Percentiles rank a stretch among this genome's conserved stretches.
Conservation (phyloP, 1,140 invertebrate genomes). For the Orussus abietinus region DNA sequence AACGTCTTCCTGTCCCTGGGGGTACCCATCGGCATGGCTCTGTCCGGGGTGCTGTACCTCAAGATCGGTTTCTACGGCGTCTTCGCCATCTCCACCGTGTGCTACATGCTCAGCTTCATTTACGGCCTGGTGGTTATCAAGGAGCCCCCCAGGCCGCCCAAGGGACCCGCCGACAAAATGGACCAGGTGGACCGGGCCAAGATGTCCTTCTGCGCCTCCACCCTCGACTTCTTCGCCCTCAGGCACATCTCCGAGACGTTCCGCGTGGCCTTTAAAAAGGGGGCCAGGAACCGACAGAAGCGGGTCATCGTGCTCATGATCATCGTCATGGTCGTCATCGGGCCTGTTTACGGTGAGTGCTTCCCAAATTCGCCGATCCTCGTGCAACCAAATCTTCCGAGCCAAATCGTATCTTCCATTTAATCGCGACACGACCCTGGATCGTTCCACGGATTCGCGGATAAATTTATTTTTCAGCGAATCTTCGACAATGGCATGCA, state of each 20-base stretch:
- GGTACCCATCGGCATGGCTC: conserved; percentile 72
- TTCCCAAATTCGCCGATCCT: no score
- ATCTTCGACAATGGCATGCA: no score
- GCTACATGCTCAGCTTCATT: conserved; percentile 71
- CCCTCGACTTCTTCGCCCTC: conserved; percentile 67
- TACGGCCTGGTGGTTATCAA: conserved; percentile 67
- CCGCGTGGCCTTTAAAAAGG: conserved; percentile 70
- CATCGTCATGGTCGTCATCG: conserved; percentile 78
- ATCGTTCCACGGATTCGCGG: no score
- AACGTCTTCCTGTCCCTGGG: conserved; percentile 78
- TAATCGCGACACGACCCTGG: no score
- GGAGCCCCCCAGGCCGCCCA: conserved; percentile 49
- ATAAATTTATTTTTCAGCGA: no score
- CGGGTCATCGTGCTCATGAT: conserved; percentile 72
- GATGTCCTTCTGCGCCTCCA: conserved; percentile 41
- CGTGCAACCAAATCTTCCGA: no score
- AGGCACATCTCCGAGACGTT: conserved; percentile 71
- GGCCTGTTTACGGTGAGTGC: conserved; percentile 75
- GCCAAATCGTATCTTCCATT: no score
- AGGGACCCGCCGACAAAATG: conserved; percentile 28
- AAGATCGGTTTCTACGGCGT: conserved; percentile 78
- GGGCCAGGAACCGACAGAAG: conserved; percentile 65
- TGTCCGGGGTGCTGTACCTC: conserved; percentile 66
- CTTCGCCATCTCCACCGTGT: conserved; percentile 66
- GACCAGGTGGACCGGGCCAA: conserved; percentile 24